phyloP scores from a whole-genome alignment of 2,888 invertebrate genomes.

The Kryphioiulus occultus region DNA sequence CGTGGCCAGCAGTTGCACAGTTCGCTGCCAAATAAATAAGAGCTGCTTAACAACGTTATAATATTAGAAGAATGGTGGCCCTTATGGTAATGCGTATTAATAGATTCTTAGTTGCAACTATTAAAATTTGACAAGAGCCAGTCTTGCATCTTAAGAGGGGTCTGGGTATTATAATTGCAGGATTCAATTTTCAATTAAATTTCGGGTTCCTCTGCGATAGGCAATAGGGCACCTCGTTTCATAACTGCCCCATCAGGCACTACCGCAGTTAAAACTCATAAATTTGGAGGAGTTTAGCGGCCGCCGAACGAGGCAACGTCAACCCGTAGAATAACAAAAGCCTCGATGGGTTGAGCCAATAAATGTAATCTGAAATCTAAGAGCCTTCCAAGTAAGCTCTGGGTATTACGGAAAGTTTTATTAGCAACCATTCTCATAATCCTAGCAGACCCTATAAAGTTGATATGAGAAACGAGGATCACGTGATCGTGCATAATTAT shows the following conservation, averaged over 20 bases:
- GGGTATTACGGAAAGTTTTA: slow-evolving; percentile 25
- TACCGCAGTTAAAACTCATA: slow-evolving; percentile 1
- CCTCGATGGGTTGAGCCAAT: neutral
- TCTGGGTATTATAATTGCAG: neutral
- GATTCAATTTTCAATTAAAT: slow-evolving; percentile 22
- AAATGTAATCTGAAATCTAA: slow-evolving; percentile 22
- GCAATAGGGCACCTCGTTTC: neutral
- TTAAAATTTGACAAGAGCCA: neutral
- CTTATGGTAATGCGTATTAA: neutral
- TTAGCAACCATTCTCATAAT: neutral
- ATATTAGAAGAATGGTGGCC: neutral
- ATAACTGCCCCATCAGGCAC: neutral
- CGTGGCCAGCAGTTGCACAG: slow-evolving; percentile 21
- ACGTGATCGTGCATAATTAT: neutral
- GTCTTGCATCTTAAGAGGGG: neutral
- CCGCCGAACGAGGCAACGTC: neutral
- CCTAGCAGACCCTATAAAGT: slow-evolving; percentile 19
- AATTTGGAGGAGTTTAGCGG: neutral
- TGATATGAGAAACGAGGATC: neutral
- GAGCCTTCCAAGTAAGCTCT: slow-evolving; percentile 29
- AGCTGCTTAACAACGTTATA: neutral
- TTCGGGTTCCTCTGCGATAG: neutral
- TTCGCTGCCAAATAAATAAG: slow-evolving; percentile 10
- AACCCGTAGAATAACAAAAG: neutral
- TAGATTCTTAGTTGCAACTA: slow-evolving; percentile 4